Evolutionary conservation across 2,113 vertebrate species (phyloP).

Genomic region (Erpornis zantholeuca): DNA sequence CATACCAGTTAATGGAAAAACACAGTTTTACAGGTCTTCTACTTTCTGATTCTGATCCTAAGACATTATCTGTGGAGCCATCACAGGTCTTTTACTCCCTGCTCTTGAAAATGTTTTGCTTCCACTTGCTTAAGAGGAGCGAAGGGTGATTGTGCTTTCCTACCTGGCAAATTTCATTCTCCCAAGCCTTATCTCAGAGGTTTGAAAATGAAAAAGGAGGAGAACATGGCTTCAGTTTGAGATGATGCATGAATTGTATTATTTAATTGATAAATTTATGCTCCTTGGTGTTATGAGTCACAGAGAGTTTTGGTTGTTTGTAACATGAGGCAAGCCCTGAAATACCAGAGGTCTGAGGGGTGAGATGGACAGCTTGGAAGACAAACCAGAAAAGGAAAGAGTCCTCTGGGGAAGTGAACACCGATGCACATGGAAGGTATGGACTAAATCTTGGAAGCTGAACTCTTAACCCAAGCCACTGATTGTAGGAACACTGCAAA

Average conservation of each 20-base stretch:
- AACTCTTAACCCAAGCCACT: not conserved
- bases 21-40: not conserved
- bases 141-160: not conserved
- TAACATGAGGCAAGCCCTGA: not conserved
- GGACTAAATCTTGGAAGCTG: not conserved
- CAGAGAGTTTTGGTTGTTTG: not conserved
- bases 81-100: not conserved
- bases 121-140: not conserved
- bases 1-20: not conserved
- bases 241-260: not conserved
- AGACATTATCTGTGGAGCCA: not conserved
- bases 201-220: not conserved
- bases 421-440: fast-evolving
- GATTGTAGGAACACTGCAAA: not conserved
- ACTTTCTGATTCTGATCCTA: not conserved
- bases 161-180: not conserved
- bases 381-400: not conserved
- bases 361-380: not conserved
- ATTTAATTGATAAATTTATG: not conserved
- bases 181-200: not conserved
- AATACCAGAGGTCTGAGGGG: not conserved
- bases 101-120: not conserved
- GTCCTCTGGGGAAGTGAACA: not conserved
- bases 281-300: not conserved
- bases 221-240: not conserved